Evolutionary conservation across 2,888 invertebrate genomes (phyloP), one percentile per base, ranked within the genome.

Genomic region (Mystacides longicornis): DNA sequence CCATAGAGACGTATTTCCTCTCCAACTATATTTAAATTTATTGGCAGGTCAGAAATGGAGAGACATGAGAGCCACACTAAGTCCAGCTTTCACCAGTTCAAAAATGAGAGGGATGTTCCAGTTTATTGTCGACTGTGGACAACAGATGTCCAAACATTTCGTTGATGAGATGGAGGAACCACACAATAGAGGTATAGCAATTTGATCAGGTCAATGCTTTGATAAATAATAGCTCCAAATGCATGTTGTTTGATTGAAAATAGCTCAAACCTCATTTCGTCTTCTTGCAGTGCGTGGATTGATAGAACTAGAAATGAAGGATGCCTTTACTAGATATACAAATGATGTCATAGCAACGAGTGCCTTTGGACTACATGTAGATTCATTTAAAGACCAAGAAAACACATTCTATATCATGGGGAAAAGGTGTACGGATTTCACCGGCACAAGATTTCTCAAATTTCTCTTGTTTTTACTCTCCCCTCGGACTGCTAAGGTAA

Each of bases 401-500:
- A 81, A 82, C 60, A 66, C 74, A 23, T 83, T 83, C 64, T 82
- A 77, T 60, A 51, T 63, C 23, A 75, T 72, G 70, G 81, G 80
- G 18, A 77, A 74, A 58, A 66, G 66, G 14, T 65, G 73, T 7
- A 74, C 78, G 0, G 68, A 68, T 7, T 75, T 79, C 52, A 64
- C 55, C 1, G 64, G 65, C 2, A 51, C 51, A 2, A 62, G 65
- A 43, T 53, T 66, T 16, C 2, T 69, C 0, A 62, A 63, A 9
- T 62, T 68, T 50, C 65, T 71, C 16, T 18, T 54, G 2, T 48
- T 23, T 4, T 3, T 37, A 16, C 16, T 37, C 37, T 37, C 16
- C n/a, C 55, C 53, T 3, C 33, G 23, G 16, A 16, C 52, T 3
- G 45, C 52, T 46, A 55, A 47, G 33, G 55, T 56, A 46, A 3